Evolutionary conservation across 2,797 vertebrate genomes (phyloP).

Genomic region (Phoeniculus purpureus): DNA sequence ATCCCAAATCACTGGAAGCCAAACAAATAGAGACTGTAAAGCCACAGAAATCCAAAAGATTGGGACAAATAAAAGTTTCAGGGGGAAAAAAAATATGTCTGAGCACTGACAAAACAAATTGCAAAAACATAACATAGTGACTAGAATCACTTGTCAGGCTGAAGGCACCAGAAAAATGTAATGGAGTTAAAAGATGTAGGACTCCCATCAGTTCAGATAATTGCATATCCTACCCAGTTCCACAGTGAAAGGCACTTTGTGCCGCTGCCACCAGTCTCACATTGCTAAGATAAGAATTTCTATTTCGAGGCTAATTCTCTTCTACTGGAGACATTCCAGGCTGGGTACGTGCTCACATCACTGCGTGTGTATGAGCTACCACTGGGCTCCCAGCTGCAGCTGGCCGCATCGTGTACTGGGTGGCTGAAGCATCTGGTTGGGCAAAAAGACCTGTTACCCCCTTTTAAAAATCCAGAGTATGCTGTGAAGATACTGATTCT

Average conservation of each 20-base stretch:
- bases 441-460: background rate
- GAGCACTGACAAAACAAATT: background rate
- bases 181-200: background rate
- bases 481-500: fast-evolving
- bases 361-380: background rate
- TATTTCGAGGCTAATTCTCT: slow-evolving; percentile 45
- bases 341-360: fast-evolving
- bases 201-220: slow-evolving; percentile 25
- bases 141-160: slow-evolving; percentile 13
- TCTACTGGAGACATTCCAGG: background rate
- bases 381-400: background rate
- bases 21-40: background rate
- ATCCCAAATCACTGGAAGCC: background rate
- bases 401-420: background rate
- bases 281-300: slow-evolving; percentile 17
- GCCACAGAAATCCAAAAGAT: background rate
- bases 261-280: slow-evolving; percentile 28
- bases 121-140: background rate
- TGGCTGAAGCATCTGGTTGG: background rate
- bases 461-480: background rate
- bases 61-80: background rate
- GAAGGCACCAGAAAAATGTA: background rate
- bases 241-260: background rate
- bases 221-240: background rate
- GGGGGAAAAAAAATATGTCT: background rate